Base-by-base conservation (phyloP, 2,888 invertebrate genomes). In the Drosophila merina region DNA sequence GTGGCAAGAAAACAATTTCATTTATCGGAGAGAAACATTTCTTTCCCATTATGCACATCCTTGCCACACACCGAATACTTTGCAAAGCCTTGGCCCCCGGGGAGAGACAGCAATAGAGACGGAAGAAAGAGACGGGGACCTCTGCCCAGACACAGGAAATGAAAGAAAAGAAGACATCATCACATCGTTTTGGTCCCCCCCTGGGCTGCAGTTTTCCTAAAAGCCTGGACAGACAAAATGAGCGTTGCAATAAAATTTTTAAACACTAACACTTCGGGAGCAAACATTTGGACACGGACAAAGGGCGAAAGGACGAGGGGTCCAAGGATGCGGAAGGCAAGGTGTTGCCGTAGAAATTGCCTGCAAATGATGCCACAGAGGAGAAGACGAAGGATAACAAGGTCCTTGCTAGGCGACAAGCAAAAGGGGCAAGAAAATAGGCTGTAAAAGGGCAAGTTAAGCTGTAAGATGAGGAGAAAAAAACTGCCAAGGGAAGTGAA, bases 231-330 rank as follows among this genome's bases (percentile, higher is more conserved):
- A 51, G 58, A 72, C 67, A 56, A 68, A 71, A 83, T 57, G 62
- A 64, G 51, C 48, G 67, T 52, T 66, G 79, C 83, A 63, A 79
- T 79, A 76, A 74, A 79, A 75, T 76, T 79, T 66, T 79, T 71
- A 82, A 82, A 63, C 79, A 68, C 68, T 68, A 42, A 57, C 66
- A 64, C 71, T 69, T 57, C 59, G 59, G 57, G 48, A 51, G 36
- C 64, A 52, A 50, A 56, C 45, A 57, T 49, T 45, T 48, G 33
- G 40, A n/a, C 20, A 20, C 20, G 20, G 20, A 20, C 20, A 20
- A 20, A 20, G 20, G 20, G 1, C 1, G 20, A 20, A 20, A 20
- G 2, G 20, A 20, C 20, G 20, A 20, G 20, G 20, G 20, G 20
- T 20, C 20, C 20, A 20, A 20, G 20, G 2, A 20, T 20, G 20